Evolutionary conservation across 2,888 invertebrate genomes (phyloP), one percentile per base, ranked within the genome.

Genomic region (Protophormia terraenovae): DNA sequence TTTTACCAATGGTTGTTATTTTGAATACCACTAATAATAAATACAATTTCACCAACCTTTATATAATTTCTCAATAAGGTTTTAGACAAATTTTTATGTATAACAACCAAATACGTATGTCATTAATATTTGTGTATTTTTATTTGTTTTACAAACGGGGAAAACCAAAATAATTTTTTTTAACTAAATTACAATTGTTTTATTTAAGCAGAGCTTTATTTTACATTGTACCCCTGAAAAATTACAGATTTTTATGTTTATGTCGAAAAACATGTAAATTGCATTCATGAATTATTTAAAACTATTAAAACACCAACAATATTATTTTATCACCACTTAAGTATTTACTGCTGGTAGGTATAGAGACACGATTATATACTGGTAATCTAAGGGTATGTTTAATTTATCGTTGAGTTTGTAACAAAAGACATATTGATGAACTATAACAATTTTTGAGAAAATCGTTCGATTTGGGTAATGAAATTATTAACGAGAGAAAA

Each of bases 271-370:
- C 89, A 86, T 87, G 89, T 89, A 90, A 90, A 90, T 90, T 90
- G 89, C 89, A 90, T 89, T 89, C 89, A 89, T 90, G 90, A 90
- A 90, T 90, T 88, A 90, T 91, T 89, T 89, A 91, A 88, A 89
- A 87, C 87, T 76, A 64, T 32, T 41, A 38, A 75, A 82, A 69
- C 27, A 75, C 88, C 35, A 71, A 77, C 88, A 81, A n/a, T n/a
- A n/a, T 69, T 69, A 81, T 66, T 78, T 81, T 78, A 58, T 77
- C 32, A 53, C 67, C 62, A 71, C 19, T 60, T 29, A 38, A 10
- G 16, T 29, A 53, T 8, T 53, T 24, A 14, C 7, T 27, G 16
- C 19, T 69, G 16, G 3, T 7, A 12, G 38, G 22, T 22, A 32
- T 2, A 45, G 3, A 41, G 62, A 7, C 22, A 24, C 29, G 29